A percentile compares a stretch with the other conserved stretches of the same genome.
Evolutionary conservation across 2,113 vertebrate species (phyloP).

Genomic region (Corydoras sp.): DNA sequence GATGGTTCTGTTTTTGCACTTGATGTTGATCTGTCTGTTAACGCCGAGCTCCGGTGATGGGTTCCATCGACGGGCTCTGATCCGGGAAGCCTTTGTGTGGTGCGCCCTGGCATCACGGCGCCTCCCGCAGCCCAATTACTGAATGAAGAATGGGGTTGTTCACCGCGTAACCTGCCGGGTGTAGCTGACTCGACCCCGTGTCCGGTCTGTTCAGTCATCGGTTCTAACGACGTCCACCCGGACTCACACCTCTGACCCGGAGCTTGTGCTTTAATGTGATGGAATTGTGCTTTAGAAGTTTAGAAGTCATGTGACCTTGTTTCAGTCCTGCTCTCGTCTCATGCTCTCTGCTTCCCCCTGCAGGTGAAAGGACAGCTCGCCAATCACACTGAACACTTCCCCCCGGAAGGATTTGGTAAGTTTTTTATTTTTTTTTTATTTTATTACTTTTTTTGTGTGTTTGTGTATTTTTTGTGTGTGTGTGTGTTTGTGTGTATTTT

Average conservation of each 20-base stretch:
- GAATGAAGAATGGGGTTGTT: constrained; percentile 13
- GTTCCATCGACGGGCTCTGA: constrained; percentile 28
- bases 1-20: constrained; percentile 6
- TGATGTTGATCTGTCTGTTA: constrained; percentile 20
- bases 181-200: neutral
- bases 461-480: too few relatives aligned
- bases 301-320: too few relatives aligned
- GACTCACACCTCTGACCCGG: too few relatives aligned
- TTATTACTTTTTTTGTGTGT: too few relatives aligned
- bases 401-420: constrained; percentile 92
- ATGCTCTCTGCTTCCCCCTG: constrained; percentile 7
- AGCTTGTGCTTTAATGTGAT: neutral
- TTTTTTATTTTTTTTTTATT: neutral
- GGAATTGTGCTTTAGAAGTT: neutral
- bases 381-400: constrained; percentile 88
- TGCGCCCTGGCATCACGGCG: too few relatives aligned
- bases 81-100: constrained; percentile 9
- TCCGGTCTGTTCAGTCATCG: neutral
- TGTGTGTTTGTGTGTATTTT: too few relatives aligned
- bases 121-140: constrained; percentile 4
- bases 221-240: neutral
- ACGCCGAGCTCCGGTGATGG: neutral
- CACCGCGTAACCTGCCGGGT: neutral
- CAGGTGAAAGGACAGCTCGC: constrained; percentile 85
- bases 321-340: too few relatives aligned